phyloP scores from a whole-genome alignment of 1,140 invertebrate genomes.

The Drosophila bocki region DNA sequence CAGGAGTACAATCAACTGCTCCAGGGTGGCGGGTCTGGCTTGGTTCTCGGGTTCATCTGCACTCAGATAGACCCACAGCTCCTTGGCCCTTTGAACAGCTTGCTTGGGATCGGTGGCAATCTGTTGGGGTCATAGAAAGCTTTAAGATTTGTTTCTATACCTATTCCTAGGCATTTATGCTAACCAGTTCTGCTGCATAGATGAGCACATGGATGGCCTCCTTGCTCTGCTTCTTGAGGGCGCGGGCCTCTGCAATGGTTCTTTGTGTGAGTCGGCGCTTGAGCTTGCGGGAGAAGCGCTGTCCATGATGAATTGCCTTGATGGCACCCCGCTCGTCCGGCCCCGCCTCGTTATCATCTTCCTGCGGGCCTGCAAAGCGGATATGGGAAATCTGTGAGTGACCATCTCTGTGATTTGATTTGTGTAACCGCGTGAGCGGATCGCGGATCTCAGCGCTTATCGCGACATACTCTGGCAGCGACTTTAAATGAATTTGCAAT shows the following conservation, averaged over 20 bases:
- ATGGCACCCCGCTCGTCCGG: conserved; percentile 81
- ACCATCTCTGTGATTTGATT: conserved; percentile 3
- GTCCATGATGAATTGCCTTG: conserved; percentile 91
- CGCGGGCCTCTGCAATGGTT: conserved; percentile 90
- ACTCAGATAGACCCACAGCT: conserved; percentile 89
- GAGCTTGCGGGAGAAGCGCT: conserved; percentile 89
- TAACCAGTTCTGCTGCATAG: conserved; percentile 91
- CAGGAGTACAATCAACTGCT: conserved; percentile 90
- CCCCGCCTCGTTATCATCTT: conserved; percentile 67
- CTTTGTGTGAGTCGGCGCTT: conserved; percentile 90
- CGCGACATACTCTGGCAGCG: conserved; percentile 14
- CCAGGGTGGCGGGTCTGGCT: conserved; percentile 90
- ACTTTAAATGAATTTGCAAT: conserved; percentile 32
- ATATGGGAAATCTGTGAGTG: conserved; percentile 23
- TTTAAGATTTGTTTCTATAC: no score
- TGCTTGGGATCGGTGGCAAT: conserved; percentile 91
- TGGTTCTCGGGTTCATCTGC: conserved; percentile 93
- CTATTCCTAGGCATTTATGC: conserved; percentile 30
- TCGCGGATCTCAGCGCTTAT: conserved; percentile 23
- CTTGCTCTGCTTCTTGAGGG: conserved; percentile 91
- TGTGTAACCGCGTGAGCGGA: conserved; percentile 21
- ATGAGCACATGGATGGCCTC: conserved; percentile 91
- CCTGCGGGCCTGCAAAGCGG: conserved; percentile 56
- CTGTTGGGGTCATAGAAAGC: conserved; percentile 80
- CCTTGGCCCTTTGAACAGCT: conserved; percentile 90